Conservation (phyloP, 2,888 invertebrate genomes). For the Vandiemenella viatica region DNA sequence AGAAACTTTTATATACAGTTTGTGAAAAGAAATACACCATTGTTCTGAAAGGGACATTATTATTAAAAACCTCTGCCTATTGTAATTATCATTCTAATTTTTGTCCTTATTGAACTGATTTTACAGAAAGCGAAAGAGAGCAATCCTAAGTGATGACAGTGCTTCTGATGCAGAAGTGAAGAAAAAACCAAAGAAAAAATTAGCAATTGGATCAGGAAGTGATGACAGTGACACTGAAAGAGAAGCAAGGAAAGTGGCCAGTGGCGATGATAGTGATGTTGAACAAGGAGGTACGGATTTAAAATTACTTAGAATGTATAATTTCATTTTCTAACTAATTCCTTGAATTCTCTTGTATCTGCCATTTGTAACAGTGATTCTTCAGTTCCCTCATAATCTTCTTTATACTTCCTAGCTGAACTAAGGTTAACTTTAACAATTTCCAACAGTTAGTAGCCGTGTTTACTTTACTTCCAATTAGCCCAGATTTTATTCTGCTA, state of each 20-base stretch:
- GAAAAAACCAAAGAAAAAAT: constrained; percentile 29
- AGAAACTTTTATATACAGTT: too few relatives aligned
- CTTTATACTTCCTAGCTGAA: too few relatives aligned
- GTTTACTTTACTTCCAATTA: too few relatives aligned
- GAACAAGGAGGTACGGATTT: not conserved
- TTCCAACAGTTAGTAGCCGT: too few relatives aligned
- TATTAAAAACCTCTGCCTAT: too few relatives aligned
- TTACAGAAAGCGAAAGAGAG: constrained; percentile 17
- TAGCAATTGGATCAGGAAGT: constrained; percentile 50
- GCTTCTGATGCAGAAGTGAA: constrained; percentile 23
- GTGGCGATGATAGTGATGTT: constrained; percentile 1
- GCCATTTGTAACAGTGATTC: not conserved
- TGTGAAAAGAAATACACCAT: too few relatives aligned
- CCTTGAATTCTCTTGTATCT: not conserved
- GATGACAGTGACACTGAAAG: constrained; percentile 36
- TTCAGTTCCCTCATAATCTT: too few relatives aligned
- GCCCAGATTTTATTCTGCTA: too few relatives aligned
- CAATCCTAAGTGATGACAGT: constrained; percentile 18
- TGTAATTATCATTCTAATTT: not conserved
- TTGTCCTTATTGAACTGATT: too few relatives aligned
- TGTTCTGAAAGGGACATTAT: too few relatives aligned
- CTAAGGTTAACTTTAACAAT: too few relatives aligned
- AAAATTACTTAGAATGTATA: not conserved
- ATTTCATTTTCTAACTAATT: not conserved
- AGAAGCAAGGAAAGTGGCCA: constrained; percentile 12